These are phyloP conservation scores for Subacronicta megacephala DNA, from an alignment of 2,888 invertebrate genomes.

Conservation along the genomic window DNA sequence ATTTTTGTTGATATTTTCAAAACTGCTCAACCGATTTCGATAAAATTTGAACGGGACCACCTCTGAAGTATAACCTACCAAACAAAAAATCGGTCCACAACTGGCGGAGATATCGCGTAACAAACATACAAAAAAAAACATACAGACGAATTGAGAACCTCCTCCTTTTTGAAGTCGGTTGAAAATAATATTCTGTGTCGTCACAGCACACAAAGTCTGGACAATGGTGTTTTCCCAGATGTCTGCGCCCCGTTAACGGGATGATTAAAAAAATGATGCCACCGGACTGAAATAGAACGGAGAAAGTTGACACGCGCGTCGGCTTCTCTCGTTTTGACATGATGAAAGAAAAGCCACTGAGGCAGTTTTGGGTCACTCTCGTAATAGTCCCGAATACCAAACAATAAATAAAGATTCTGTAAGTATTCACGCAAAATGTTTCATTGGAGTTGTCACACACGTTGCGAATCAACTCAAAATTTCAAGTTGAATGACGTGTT, in stretches of 20 bases:
- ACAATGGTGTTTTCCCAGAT: conserved; percentile 73
- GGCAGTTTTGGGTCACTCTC: conserved; percentile 85
- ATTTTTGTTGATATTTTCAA: no score
- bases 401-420: conserved; percentile 65
- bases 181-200: conserved; percentile 44
- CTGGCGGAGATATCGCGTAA: no score
- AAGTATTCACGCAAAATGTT: conserved; percentile 65
- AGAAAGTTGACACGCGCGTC: conserved; percentile 81
- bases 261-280: conserved; percentile 76
- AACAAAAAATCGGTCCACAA: no score
- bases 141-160: no score
- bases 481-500: conserved; percentile 61
- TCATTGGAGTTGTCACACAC: conserved; percentile 63
- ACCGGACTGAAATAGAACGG: conserved; percentile 79
- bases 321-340: conserved; percentile 71
- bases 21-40: no score
- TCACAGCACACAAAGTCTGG: conserved; percentile 51
- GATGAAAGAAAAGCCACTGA: conserved; percentile 73
- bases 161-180: no score
- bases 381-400: conserved; percentile 76
- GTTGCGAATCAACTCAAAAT: conserved; percentile 60
- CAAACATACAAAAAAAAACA: no score
- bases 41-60: no score
- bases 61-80: no score
- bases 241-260: conserved; percentile 57